Conservation (phyloP, 2,113 vertebrate species). For the Myodes glareolus region DNA sequence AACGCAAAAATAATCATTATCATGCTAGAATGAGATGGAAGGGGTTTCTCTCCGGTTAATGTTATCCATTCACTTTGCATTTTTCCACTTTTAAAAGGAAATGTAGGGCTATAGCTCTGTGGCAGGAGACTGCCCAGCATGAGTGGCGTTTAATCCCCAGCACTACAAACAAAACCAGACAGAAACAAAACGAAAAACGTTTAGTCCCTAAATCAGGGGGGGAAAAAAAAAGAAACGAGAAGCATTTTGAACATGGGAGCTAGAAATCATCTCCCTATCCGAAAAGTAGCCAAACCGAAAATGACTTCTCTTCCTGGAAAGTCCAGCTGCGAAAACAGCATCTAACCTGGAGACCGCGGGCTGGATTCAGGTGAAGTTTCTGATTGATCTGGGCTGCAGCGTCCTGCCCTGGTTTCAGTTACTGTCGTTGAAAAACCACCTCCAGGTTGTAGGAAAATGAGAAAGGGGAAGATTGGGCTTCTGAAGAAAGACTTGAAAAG, state of each 20-base stretch:
- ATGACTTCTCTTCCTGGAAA: background rate
- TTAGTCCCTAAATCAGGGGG: background rate
- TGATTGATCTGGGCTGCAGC: background rate
- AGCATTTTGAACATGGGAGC: background rate
- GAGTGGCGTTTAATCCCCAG: background rate
- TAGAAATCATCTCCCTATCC: background rate
- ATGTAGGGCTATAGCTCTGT: background rate
- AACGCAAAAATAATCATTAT: background rate
- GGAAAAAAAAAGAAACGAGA: background rate
- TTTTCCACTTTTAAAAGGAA: constrained; percentile 19
- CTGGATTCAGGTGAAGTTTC: constrained; percentile 23
- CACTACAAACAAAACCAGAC: background rate
- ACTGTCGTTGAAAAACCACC: constrained; percentile 72
- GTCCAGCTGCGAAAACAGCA: constrained; percentile 15
- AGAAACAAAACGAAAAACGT: background rate
- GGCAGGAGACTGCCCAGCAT: background rate
- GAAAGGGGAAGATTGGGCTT: constrained; percentile 48
- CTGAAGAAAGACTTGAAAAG: constrained; percentile 71
- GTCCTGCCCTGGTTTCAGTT: constrained; percentile 66
- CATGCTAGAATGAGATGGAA: background rate
- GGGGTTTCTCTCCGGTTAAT: background rate
- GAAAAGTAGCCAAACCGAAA: background rate
- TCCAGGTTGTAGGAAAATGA: constrained; percentile 73
- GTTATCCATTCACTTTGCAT: background rate
- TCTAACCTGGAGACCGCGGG: background rate